phyloP scores from a whole-genome alignment of 2,113 vertebrate genomes.

The Odocoileus virginianus region DNA sequence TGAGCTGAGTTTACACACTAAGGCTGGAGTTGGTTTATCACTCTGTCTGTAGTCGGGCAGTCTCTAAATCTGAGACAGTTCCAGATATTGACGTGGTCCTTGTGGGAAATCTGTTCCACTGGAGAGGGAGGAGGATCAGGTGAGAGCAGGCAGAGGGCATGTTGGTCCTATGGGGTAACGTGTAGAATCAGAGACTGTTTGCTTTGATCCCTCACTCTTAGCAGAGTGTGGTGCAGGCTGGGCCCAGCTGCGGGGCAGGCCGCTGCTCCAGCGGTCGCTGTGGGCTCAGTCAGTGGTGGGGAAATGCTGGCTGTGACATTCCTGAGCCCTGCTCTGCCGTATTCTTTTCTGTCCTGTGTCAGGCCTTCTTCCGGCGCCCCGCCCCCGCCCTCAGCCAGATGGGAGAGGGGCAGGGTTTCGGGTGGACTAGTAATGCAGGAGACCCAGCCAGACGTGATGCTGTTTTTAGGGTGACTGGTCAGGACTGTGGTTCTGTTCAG shows the following conservation, averaged over 20 bases:
- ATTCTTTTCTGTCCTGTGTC: conserved; percentile 10
- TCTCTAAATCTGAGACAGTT: neutral
- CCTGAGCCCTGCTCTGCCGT: neutral
- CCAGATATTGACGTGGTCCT: neutral
- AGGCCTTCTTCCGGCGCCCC: neutral
- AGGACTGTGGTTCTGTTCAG: conserved; percentile 49
- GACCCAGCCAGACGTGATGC: neutral
- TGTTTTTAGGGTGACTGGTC: conserved; percentile 61
- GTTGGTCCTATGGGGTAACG: neutral
- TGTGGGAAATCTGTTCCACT: neutral
- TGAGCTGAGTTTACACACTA: neutral
- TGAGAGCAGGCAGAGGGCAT: neutral
- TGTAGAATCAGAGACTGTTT: neutral
- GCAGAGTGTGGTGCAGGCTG: neutral
- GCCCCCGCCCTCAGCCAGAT: neutral
- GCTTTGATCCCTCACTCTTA: neutral
- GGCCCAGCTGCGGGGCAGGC: conserved; percentile 29
- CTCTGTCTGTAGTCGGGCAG: neutral
- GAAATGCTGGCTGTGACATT: neutral
- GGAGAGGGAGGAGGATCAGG: neutral
- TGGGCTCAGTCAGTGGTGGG: neutral
- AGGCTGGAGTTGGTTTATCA: neutral
- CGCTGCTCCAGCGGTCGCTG: neutral
- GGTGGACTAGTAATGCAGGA: neutral
- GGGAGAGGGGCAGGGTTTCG: neutral